Evolutionary conservation across 2,113 vertebrate species (phyloP), one percentile per base, ranked within the genome.

Genomic region (Poicephalus meyeri): DNA sequence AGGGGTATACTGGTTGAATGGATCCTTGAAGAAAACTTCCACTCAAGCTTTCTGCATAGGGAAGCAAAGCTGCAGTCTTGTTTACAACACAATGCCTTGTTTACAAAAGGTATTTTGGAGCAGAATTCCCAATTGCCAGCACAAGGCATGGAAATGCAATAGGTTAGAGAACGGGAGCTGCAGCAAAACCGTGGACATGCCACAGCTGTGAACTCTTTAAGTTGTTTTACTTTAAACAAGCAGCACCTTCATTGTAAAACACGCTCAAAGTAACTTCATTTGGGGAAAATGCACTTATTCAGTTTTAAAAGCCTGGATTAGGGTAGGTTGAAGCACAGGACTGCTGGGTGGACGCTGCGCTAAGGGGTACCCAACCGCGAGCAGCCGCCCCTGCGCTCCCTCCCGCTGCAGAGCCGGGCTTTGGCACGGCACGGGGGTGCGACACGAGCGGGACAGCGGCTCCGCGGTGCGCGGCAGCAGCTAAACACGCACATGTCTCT

Each of bases 291-390:
- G 6, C 3, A 17, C 19, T 24, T 42, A 20, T 0, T 13, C n/a
- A 2, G n/a, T 9, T 70, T 52, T 15, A 31, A 39, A 55, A 31
- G 50, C 68, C 10, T 0, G 35, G 39, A 1, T 4, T 4, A 2
- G 13, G 11, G 29, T 2, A 24, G 37, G 3, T 2, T 4, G 7
- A 10, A 23, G 9, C 52, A 5, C 55, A 19, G 10, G 6, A 18
- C 1, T 10, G 23, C 4, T 2, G 2, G 56, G 16, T 0, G 28
- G 8, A 11, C 11, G 60, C n/a, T 33, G 1, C 1, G 53, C 58
- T 69, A 2, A 18, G 46, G 17, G 41, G 18, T 1, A 8, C 23
- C 44, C 88, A 15, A 5, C 24, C 6, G 20, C 16, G 52, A 29
- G 10, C 52, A 17, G 52, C 55, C 31, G 13, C 12, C 55, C 55